Evolutionary conservation across 2,113 vertebrate genomes (phyloP).

Genomic region (Eidolon helvum): DNA sequence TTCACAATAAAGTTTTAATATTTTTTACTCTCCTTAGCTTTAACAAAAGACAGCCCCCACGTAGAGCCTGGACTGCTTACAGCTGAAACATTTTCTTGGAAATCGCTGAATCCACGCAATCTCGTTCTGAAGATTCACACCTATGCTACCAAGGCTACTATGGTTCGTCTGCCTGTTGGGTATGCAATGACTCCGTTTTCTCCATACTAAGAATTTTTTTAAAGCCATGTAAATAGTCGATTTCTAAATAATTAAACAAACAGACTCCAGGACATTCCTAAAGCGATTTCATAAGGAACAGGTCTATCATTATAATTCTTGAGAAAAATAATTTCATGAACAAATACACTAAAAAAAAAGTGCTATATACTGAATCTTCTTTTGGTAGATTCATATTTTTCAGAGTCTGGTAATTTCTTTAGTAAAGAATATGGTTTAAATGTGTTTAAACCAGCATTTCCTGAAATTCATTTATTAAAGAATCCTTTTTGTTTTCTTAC

Average conservation of each 20-base stretch:
- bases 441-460: neutral
- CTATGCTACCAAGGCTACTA: slow-evolving; percentile 86
- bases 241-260: neutral
- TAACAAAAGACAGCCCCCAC: slow-evolving; percentile 65
- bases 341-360: neutral
- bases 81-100: slow-evolving; percentile 87
- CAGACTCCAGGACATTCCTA: neutral
- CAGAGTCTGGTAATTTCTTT: neutral
- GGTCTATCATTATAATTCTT: neutral
- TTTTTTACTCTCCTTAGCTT: slow-evolving; percentile 44
- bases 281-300: neutral
- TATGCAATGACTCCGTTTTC: slow-evolving; percentile 76
- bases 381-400: neutral
- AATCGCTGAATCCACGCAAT: slow-evolving; percentile 80
- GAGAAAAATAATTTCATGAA: neutral
- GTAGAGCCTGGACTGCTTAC: slow-evolving; percentile 82
- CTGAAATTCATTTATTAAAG: neutral
- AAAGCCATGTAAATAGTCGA: neutral
- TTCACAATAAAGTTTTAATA: neutral
- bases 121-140: slow-evolving; percentile 87
- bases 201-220: neutral
- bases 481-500: neutral
- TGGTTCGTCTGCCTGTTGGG: slow-evolving; percentile 90
- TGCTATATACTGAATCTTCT: neutral
- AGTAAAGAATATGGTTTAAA: neutral